phyloP scores from a whole-genome alignment of 2,113 vertebrate species.

The Eolophus roseicapilla region DNA sequence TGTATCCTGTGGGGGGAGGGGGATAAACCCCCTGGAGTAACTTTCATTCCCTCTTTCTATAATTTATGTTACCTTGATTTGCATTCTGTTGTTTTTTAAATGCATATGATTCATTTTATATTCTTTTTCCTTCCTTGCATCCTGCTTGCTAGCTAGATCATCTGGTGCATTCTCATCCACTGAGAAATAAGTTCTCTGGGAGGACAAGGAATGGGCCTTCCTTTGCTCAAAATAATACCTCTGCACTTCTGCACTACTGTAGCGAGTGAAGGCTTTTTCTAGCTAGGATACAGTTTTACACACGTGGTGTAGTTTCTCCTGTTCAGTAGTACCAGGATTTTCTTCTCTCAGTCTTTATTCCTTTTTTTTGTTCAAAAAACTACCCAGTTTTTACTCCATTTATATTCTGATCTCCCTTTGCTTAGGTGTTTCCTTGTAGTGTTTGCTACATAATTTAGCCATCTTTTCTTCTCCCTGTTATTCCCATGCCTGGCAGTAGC shows the following conservation, averaged over 20 bases:
- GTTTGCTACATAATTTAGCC: not conserved
- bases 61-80: constrained; percentile 43
- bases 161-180: not conserved
- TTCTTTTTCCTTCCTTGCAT: not conserved
- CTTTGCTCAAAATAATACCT: not conserved
- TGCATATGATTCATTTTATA: not conserved
- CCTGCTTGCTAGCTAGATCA: not conserved
- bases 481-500: not conserved
- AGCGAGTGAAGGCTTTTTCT: not conserved
- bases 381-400: not conserved
- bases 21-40: not conserved
- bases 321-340: not conserved
- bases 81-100: constrained; percentile 47
- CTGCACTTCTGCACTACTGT: not conserved
- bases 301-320: not conserved
- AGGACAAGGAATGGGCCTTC: not conserved
- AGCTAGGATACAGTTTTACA: not conserved
- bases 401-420: not conserved
- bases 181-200: not conserved
- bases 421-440: not conserved
- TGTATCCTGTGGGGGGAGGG: constrained; percentile 52
- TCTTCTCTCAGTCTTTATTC: not conserved
- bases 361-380: not conserved
- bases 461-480: not conserved
- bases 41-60: not conserved